A percentile compares a stretch with the other conserved stretches of the same genome.
Evolutionary conservation across 2,888 invertebrate genomes (phyloP).

Genomic region (Ormyrus thymus): DNA sequence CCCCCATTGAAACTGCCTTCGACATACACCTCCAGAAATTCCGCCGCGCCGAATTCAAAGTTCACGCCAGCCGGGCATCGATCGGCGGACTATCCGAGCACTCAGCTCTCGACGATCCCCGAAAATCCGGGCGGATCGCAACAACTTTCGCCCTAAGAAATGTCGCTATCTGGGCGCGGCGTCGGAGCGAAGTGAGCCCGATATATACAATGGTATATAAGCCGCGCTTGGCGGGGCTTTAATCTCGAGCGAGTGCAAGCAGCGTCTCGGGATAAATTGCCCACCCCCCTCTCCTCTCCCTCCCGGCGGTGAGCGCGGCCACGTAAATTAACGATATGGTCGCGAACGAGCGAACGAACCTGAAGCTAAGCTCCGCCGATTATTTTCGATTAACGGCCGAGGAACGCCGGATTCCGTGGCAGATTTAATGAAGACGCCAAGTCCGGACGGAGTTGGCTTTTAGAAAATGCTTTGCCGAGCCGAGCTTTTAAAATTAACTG

Average conservation of each 20-base stretch:
- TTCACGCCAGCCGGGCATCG: too few species aligned
- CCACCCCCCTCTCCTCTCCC: conserved; percentile 6
- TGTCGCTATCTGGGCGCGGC: neutral
- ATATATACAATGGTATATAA: conserved; percentile 3
- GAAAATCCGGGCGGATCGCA: too few species aligned
- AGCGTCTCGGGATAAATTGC: conserved; percentile 43
- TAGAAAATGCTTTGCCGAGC: too few species aligned
- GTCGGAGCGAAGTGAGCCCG: neutral
- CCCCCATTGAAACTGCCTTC: too few species aligned
- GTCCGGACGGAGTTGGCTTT: too few species aligned
- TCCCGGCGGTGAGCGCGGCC: neutral
- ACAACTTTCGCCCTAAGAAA: conserved; percentile 9
- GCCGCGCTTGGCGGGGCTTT: conserved; percentile 4
- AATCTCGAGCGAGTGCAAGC: neutral
- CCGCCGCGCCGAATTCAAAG: too few species aligned
- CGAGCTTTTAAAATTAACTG: too few species aligned
- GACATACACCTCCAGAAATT: too few species aligned
- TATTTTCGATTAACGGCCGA: conserved; percentile 52
- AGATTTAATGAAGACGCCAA: too few species aligned
- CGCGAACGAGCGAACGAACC: conserved; percentile 9
- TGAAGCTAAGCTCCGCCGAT: conserved; percentile 18
- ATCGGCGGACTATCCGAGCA: too few species aligned
- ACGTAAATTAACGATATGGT: conserved; percentile 53
- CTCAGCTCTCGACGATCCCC: too few species aligned
- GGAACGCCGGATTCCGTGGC: neutral